Evolutionary conservation across 2,888 invertebrate genomes (phyloP).

Genomic region (Polyommatus iphigenia): DNA sequence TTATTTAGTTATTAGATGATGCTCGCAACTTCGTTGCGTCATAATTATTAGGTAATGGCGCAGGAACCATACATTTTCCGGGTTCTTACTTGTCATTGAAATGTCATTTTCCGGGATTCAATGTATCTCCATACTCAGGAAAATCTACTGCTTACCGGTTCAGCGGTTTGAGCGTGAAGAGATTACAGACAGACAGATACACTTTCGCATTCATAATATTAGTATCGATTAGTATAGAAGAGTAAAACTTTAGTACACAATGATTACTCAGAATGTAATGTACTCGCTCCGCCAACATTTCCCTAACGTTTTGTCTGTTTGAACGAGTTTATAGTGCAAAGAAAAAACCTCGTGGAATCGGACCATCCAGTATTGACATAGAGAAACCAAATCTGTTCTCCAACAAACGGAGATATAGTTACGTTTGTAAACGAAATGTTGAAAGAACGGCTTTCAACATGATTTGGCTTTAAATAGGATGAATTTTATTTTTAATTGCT

Average conservation of each 20-base stretch:
- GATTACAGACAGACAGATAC: too few relatives aligned
- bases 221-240: too few relatives aligned
- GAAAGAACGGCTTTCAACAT: background rate
- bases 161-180: too few relatives aligned
- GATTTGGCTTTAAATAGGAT: background rate
- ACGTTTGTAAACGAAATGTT: background rate
- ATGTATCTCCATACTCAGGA: too few relatives aligned
- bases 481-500: background rate
- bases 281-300: background rate
- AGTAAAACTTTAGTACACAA: background rate
- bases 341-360: background rate
- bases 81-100: too few relatives aligned
- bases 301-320: background rate
- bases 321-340: background rate
- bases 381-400: conserved; percentile 7
- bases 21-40: too few relatives aligned
- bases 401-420: background rate
- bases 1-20: too few relatives aligned
- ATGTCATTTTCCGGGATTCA: too few relatives aligned
- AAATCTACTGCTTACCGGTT: too few relatives aligned
- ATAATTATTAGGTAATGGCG: too few relatives aligned
- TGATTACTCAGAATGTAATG: background rate
- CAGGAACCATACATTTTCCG: too few relatives aligned
- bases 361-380: background rate
- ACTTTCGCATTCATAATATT: too few relatives aligned